Evolutionary conservation across 53 echinoderm and acorn worm species (phyloP).

Genomic region (Patiria pectinifera): DNA sequence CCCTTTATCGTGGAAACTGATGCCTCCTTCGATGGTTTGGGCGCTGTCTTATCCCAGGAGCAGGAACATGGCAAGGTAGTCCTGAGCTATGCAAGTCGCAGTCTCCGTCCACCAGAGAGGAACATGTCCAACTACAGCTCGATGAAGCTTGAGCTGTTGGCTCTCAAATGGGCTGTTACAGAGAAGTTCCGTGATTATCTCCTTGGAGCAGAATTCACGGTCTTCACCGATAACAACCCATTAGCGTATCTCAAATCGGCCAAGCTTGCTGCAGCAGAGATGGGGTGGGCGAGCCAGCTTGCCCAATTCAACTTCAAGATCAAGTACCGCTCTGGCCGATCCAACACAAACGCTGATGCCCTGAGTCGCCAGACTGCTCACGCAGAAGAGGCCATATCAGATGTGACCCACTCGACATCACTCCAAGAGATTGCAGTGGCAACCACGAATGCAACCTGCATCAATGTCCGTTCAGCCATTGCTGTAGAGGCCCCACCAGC

Average conservation of each 20-base stretch:
- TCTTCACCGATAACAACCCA: slow-evolving; percentile 3
- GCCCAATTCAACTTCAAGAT: not conserved
- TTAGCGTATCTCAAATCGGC: not conserved
- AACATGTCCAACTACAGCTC: too few relatives aligned
- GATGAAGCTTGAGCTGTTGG: too few relatives aligned
- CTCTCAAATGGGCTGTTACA: not conserved
- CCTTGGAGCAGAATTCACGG: not conserved
- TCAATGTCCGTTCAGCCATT: not conserved
- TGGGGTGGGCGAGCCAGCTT: not conserved
- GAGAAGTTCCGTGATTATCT: not conserved
- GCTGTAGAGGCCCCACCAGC: not conserved
- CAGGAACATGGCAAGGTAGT: too few relatives aligned
- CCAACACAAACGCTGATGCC: not conserved
- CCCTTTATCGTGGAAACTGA: too few relatives aligned
- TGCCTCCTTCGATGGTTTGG: too few relatives aligned
- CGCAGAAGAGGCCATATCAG: not conserved
- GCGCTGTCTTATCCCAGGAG: too few relatives aligned
- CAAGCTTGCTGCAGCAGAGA: not conserved
- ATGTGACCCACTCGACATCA: not conserved
- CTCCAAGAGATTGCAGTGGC: not conserved
- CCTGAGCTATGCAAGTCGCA: too few relatives aligned
- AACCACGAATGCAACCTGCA: not conserved
- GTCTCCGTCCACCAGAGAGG: too few relatives aligned
- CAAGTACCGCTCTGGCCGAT: not conserved
- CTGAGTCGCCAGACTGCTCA: not conserved